phyloP scores from a whole-genome alignment of 2,113 vertebrate species.

The Heliornis fulica region DNA sequence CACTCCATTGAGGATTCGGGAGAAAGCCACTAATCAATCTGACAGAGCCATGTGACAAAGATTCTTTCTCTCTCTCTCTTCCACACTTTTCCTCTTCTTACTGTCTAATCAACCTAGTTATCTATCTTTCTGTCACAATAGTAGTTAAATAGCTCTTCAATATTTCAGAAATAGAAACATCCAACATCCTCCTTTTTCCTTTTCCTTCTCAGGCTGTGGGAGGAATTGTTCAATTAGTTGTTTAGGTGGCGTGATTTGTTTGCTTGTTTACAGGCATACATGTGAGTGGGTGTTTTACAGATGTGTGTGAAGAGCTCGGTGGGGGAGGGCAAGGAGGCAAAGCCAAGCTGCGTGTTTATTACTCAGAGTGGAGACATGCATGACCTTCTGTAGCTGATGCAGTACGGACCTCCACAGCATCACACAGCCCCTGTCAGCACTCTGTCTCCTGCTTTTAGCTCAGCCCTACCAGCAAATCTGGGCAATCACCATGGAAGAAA shows the following conservation, averaged over 20 bases:
- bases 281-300: conserved; percentile 15
- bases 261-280: conserved; percentile 7
- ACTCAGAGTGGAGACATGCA: not conserved
- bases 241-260: conserved; percentile 26
- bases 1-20: conserved; percentile 20
- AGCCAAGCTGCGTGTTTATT: not conserved
- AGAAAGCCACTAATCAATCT: conserved; percentile 43
- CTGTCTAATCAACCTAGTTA: not conserved
- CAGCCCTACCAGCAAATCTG: not conserved
- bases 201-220: not conserved
- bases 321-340: not conserved
- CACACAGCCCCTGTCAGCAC: not conserved
- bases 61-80: not conserved
- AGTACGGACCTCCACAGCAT: not conserved
- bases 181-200: not conserved
- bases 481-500: not conserved
- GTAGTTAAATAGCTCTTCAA: not conserved
- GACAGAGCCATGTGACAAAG: conserved; percentile 24
- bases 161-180: conserved; percentile 37
- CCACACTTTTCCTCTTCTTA: not conserved
- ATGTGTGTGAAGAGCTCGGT: not conserved
- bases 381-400: not conserved
- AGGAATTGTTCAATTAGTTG: conserved; percentile 31
- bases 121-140: conserved; percentile 7
- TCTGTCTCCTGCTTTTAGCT: not conserved